Evolutionary conservation across 2,113 vertebrate species (phyloP), one percentile per base, ranked within the genome.

Genomic region (Nansenia antarctica): DNA sequence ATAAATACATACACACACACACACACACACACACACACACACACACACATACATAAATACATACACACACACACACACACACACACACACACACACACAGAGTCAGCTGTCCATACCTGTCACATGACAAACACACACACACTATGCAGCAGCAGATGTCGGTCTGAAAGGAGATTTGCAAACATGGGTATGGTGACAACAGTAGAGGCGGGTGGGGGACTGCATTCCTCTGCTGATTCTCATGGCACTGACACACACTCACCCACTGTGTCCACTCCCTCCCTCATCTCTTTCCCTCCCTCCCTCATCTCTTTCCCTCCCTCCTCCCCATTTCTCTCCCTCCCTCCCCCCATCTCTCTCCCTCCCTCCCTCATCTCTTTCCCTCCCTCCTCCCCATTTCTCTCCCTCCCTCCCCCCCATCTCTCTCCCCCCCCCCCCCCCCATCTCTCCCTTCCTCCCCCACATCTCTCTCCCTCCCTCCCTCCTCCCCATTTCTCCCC

Each of bases 81-180:
- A 66, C 64, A 26, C 64, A 53, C 64, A n/a, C 39, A 65, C 49
- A 24, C 29, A 15, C 64, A 24, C 20, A 34, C 30, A 26, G 20
- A 24, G 65, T 85, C 84, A 87, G 86, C 84, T 88, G 85, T 78
- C 70, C 69, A 60, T 73, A 60, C 64, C 47, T 37, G 71, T 85
- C 83, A 85, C 67, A 79, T 68, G 58, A 69, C 62, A 78, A 57
- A 73, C 57, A 79, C 58, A 61, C 49, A 20, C 22, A 9, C 18
- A 18, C 62, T 24, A 20, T 53, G 2, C 11, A 64, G 67, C 68
- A 67, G 76, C 81, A 85, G 42, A 73, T 76, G 74, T 53, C 70
- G 45, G 57, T 30, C 66, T 62, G 70, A 80, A 73, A 72, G 76
- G 62, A 65, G 78, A 26, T 74, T n/a, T n/a, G 80, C 70, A 87